Conservation (phyloP, 2,797 vertebrate genomes). For the Amniataba percoides region DNA sequence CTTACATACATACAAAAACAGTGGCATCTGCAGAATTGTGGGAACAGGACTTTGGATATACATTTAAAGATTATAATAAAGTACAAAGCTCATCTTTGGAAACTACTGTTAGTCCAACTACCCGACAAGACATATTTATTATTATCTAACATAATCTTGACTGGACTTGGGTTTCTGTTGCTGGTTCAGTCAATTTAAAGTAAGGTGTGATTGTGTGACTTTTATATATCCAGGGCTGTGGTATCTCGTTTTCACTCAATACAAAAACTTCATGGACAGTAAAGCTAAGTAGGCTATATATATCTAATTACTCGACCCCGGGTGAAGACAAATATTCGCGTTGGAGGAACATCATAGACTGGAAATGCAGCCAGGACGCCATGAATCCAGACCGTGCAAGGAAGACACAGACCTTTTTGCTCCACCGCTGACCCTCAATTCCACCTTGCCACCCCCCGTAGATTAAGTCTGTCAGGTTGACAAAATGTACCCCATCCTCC, state of each 20-base stretch:
- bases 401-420: constrained; percentile 29
- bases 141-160: constrained; percentile 28
- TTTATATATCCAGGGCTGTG: constrained; percentile 10
- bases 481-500: constrained; percentile 34
- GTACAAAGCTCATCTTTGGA: constrained; percentile 24
- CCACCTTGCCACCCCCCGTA: constrained; percentile 18
- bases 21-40: too few relatives aligned
- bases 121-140: constrained; percentile 33
- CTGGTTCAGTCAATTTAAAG: constrained; percentile 30
- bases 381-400: constrained; percentile 42
- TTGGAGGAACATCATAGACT: constrained; percentile 37
- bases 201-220: constrained; percentile 16
- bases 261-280: constrained; percentile 1
- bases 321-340: constrained; percentile 34
- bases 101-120: constrained; percentile 17
- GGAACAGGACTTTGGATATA: not conserved
- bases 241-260: constrained; percentile 12
- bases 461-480: constrained; percentile 32
- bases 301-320: not conserved
- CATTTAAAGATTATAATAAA: constrained; percentile 19
- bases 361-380: constrained; percentile 36
- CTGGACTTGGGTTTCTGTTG: constrained; percentile 24
- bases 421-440: constrained; percentile 34
- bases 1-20: not conserved
- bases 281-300: constrained; percentile 14